These are phyloP conservation scores for Pterocles burchelli DNA, from an alignment of 2,113 vertebrate species.

Conservation along the genomic window DNA sequence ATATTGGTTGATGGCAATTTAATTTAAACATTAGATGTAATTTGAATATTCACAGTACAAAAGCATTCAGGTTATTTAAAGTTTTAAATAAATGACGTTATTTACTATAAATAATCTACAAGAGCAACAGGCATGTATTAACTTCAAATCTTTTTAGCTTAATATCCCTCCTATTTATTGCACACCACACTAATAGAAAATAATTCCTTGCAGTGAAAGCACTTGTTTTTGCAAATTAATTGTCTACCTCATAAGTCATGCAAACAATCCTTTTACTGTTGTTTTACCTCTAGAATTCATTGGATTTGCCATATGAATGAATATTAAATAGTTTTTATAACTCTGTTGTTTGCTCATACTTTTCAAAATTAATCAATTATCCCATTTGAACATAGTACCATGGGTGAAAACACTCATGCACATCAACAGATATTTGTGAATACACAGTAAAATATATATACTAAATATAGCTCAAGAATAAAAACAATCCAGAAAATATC, in stretches of 20 bases:
- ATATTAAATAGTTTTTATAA: background rate
- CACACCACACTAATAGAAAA: background rate
- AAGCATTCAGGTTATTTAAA: background rate
- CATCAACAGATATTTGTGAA: background rate
- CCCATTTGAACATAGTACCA: rapidly evolving
- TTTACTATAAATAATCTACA: background rate
- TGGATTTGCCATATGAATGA: background rate
- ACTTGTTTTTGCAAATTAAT: background rate
- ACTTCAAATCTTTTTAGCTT: background rate
- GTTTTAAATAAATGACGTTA: background rate
- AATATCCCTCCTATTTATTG: background rate
- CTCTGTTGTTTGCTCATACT: background rate
- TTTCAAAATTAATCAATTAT: background rate
- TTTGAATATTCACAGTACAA: background rate
- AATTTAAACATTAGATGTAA: background rate
- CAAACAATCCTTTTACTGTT: background rate
- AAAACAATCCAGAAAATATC: background rate
- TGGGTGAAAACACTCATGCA: background rate
- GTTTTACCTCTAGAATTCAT: background rate
- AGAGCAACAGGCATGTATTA: background rate
- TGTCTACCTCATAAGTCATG: background rate
- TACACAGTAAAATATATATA: background rate
- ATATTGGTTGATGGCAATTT: background rate
- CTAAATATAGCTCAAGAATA: background rate
- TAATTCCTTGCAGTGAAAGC: background rate